phyloP scores from a whole-genome alignment of 23 tunicate genomes.

The Clavelina lepadiformis region DNA sequence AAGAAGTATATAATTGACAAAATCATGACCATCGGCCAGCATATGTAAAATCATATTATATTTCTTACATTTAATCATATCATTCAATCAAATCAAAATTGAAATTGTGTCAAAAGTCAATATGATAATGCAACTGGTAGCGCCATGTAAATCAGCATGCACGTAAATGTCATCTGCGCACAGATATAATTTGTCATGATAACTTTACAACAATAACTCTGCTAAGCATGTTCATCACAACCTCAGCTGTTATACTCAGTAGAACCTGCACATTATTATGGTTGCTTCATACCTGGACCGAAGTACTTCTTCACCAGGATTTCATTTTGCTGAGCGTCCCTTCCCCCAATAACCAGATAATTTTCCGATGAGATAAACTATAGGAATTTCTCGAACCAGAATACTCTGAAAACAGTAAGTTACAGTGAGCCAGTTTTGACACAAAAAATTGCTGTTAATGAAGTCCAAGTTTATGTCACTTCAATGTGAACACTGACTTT shows the following conservation, averaged over 20 bases:
- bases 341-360: conserved; percentile 87
- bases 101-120: too few species aligned
- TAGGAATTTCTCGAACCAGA: conserved; percentile 96
- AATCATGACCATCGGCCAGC: background rate
- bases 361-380: conserved; percentile 95
- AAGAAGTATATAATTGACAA: background rate
- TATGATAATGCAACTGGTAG: conserved; percentile 92
- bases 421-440: too few species aligned
- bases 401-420: conserved; percentile 35
- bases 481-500: conserved; percentile 30
- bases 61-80: too few species aligned
- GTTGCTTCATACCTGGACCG: conserved; percentile 32
- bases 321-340: conserved; percentile 98
- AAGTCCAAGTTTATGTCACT: background rate
- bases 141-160: conserved; percentile 97
- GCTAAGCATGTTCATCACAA: too few species aligned
- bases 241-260: too few species aligned
- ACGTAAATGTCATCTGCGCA: conserved; percentile 80
- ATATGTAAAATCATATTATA: background rate
- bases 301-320: conserved; percentile 80
- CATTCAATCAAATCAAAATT: background rate
- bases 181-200: too few species aligned
- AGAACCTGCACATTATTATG: too few species aligned
- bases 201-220: too few species aligned
- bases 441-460: background rate